phyloP scores from a whole-genome alignment of 2,888 invertebrate genomes.

The Coenonympha glycerion region DNA sequence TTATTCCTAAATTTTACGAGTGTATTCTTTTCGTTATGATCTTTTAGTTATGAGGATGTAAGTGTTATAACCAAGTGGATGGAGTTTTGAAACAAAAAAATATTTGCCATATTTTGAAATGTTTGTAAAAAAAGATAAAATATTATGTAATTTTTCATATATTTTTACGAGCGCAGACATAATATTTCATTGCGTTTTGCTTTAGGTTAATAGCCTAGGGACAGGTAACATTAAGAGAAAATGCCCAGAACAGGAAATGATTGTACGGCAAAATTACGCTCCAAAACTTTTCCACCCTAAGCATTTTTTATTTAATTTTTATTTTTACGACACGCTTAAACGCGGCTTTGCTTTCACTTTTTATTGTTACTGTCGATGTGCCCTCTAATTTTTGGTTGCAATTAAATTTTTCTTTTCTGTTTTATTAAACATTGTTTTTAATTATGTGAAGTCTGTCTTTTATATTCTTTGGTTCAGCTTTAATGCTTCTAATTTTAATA shows the following conservation, averaged over 20 bases:
- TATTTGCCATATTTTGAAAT: too few species aligned
- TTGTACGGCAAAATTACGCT: slow-evolving; percentile 63
- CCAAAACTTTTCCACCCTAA: slow-evolving; percentile 69
- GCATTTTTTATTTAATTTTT: slow-evolving; percentile 74
- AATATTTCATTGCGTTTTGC: slow-evolving; percentile 25
- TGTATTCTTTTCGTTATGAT: too few species aligned
- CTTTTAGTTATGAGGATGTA: too few species aligned
- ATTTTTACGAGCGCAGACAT: slow-evolving; percentile 23
- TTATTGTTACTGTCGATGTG: slow-evolving; percentile 73
- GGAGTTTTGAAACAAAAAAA: too few species aligned
- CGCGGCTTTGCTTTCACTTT: slow-evolving; percentile 74
- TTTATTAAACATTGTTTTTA: slow-evolving; percentile 70
- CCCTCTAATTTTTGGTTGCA: slow-evolving; percentile 73
- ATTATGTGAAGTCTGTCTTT: slow-evolving; percentile 43
- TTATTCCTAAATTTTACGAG: too few species aligned
- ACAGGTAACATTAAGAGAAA: slow-evolving; percentile 58
- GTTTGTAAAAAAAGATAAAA: not conserved
- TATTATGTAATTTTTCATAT: slow-evolving; percentile 12
- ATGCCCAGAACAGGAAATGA: slow-evolving; percentile 59
- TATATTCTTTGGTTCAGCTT: slow-evolving; percentile 22
- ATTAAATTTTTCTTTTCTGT: slow-evolving; percentile 62
- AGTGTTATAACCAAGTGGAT: too few species aligned
- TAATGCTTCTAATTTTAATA: slow-evolving; percentile 17
- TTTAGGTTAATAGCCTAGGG: slow-evolving; percentile 42
- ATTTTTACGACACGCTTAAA: slow-evolving; percentile 75